phyloP scores from a whole-genome alignment of 2,797 vertebrate species.

The Ctenosaura bakeri region DNA sequence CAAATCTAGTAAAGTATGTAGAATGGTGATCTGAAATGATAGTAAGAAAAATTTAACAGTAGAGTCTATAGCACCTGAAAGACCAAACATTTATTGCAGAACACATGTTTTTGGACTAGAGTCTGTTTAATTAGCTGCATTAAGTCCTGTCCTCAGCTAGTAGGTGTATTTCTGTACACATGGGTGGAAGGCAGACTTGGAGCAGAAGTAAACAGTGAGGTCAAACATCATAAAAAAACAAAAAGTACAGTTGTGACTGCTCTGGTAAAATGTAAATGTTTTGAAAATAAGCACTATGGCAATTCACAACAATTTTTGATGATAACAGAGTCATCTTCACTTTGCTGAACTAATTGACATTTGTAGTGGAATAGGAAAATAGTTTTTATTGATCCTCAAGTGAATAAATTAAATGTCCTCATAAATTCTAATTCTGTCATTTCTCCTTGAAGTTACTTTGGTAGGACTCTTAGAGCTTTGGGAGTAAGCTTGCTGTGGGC shows the following conservation, averaged over 20 bases:
- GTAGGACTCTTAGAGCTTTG: neutral
- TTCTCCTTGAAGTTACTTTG: neutral
- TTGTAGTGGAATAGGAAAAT: neutral
- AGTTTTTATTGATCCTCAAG: neutral
- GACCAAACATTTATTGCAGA: neutral
- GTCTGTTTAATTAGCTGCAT: neutral
- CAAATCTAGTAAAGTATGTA: neutral
- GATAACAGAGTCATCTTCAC: neutral
- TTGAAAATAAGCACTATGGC: neutral
- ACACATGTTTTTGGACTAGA: neutral
- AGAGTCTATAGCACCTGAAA: neutral
- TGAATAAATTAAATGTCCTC: neutral
- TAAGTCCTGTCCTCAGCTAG: neutral
- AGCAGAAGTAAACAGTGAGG: neutral
- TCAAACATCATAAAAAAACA: neutral
- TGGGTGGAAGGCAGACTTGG: neutral
- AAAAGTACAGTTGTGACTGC: neutral
- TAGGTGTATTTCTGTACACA: neutral
- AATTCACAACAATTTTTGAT: conserved; percentile 3
- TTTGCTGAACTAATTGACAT: neutral
- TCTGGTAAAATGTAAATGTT: neutral
- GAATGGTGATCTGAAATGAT: neutral
- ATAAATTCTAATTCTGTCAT: neutral
- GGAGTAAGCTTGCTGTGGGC: neutral
- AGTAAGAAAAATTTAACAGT: neutral